These are phyloP conservation scores for Galeruca laticollis DNA, from an alignment of 2,888 invertebrate species.

Conservation along the genomic window DNA sequence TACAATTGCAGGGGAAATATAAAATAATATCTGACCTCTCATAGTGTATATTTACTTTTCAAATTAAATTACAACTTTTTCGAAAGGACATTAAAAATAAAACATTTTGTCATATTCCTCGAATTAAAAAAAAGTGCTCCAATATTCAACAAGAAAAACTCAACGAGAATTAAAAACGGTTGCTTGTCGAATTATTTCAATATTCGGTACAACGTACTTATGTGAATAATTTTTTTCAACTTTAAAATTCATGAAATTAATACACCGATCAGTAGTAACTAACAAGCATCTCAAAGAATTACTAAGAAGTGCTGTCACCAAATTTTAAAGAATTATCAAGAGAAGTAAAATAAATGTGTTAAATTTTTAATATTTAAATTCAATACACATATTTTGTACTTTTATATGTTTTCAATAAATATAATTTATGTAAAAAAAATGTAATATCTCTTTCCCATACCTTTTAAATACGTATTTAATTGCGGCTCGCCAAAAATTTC, in stretches of 20 bases:
- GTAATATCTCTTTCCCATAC: constrained; percentile 29
- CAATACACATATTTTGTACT: constrained; percentile 31
- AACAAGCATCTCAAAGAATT: not conserved
- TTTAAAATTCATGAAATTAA: constrained; percentile 47
- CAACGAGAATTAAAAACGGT: constrained; percentile 42
- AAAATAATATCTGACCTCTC: constrained; percentile 28
- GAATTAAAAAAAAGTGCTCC: constrained; percentile 31
- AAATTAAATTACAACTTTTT: constrained; percentile 31
- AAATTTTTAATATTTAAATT: constrained; percentile 33
- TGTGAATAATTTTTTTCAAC: constrained; percentile 43
- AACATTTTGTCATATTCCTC: constrained; percentile 24
- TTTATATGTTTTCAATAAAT: constrained; percentile 37
- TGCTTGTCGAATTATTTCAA: constrained; percentile 51
- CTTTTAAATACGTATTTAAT: constrained; percentile 31
- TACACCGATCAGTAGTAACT: constrained; percentile 43
- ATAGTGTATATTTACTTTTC: constrained; percentile 7
- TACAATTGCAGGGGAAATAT: constrained; percentile 23
- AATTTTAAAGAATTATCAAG: constrained; percentile 32
- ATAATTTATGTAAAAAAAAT: constrained; percentile 23
- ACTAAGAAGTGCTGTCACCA: constrained; percentile 26
- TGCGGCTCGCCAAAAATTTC: constrained; percentile 31
- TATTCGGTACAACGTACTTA: constrained; percentile 45
- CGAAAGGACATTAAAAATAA: constrained; percentile 31
- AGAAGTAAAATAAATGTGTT: constrained; percentile 35
- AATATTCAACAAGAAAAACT: constrained; percentile 34